Percentiles rank a stretch among this genome's conserved stretches.
phyloP scores from a whole-genome alignment of 1,140 invertebrate species.

The Zaprionus davidi region DNA sequence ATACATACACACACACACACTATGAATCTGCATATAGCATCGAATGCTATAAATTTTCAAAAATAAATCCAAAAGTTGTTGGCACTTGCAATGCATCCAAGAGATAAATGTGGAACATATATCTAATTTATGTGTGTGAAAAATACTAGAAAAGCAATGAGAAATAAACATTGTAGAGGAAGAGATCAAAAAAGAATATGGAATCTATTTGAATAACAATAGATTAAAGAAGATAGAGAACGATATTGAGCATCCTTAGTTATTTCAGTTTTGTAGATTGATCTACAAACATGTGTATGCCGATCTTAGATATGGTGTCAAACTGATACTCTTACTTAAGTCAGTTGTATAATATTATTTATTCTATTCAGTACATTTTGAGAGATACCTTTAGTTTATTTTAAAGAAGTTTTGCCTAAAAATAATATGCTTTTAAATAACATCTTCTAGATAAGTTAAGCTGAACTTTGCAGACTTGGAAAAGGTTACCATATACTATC shows the following conservation, averaged over 20 bases:
- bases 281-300: too few relatives aligned
- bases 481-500: too few relatives aligned
- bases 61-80: slow-evolving; percentile 34
- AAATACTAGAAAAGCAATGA: slow-evolving; percentile 6
- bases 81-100: slow-evolving; percentile 45
- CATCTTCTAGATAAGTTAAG: too few relatives aligned
- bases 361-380: too few relatives aligned
- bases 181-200: background rate
- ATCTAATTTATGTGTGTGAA: slow-evolving; percentile 5
- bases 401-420: background rate
- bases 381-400: background rate
- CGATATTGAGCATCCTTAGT: too few relatives aligned
- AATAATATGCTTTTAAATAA: background rate
- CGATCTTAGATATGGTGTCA: too few relatives aligned
- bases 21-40: background rate
- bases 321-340: background rate
- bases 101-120: background rate
- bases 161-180: background rate
- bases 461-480: too few relatives aligned
- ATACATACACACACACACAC: background rate
- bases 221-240: too few relatives aligned
- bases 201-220: background rate
- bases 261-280: background rate
- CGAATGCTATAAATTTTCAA: slow-evolving; percentile 22
- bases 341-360: background rate